phyloP scores from a whole-genome alignment of 2,797 vertebrate genomes.

The Ceryle rudis region DNA sequence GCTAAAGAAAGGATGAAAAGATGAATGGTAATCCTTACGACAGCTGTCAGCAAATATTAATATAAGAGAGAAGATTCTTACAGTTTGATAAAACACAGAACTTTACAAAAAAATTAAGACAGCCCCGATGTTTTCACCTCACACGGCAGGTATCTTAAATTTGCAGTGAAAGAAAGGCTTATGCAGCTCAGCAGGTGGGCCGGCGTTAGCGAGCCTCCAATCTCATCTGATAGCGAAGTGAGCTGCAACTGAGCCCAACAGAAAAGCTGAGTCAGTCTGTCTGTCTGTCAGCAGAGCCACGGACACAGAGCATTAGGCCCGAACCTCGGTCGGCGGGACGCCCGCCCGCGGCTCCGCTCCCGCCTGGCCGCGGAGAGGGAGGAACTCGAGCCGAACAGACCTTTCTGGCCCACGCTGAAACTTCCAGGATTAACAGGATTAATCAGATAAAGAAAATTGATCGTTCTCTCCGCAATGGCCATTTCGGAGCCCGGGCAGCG shows the following conservation, averaged over 20 bases:
- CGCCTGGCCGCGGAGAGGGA: constrained; percentile 75
- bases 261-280: constrained; percentile 51
- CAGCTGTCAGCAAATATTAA: constrained; percentile 45
- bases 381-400: constrained; percentile 82
- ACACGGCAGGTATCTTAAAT: constrained; percentile 30
- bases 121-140: constrained; percentile 4
- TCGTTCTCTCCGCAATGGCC: constrained; percentile 76
- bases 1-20: constrained; percentile 66
- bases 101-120: neutral
- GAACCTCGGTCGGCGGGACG: constrained; percentile 65
- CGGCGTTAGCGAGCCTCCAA: constrained; percentile 26
- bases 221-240: constrained; percentile 66
- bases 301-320: constrained; percentile 13
- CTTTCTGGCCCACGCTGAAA: constrained; percentile 84
- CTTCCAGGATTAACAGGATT: constrained; percentile 91
- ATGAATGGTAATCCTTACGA: constrained; percentile 1
- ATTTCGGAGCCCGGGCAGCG: constrained; percentile 69
- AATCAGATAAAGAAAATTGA: constrained; percentile 90
- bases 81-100: constrained; percentile 2
- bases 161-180: constrained; percentile 62
- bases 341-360: constrained; percentile 69
- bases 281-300: constrained; percentile 71
- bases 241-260: constrained; percentile 56
- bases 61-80: neutral
- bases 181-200: constrained; percentile 52